Percentiles rank a stretch among this genome's conserved stretches.
phyloP scores from a whole-genome alignment of 1,140 invertebrate genomes.

The Drosophila biarmipes region DNA sequence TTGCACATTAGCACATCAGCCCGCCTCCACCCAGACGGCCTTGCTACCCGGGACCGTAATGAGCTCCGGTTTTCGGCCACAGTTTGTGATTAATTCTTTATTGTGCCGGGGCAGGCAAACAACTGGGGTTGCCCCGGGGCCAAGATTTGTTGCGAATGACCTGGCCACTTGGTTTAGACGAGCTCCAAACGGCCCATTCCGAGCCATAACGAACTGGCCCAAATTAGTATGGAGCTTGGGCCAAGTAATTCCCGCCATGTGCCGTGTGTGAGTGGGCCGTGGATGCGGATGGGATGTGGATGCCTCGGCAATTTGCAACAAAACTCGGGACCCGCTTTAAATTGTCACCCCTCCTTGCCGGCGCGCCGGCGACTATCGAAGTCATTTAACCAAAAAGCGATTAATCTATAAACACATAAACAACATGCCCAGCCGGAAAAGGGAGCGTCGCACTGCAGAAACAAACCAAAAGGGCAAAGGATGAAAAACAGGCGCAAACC shows the following conservation, averaged over 20 bases:
- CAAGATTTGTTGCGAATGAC: constrained; percentile 17
- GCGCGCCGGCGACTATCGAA: constrained; percentile 56
- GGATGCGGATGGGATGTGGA: neutral
- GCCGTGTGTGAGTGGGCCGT: neutral
- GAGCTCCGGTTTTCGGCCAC: constrained; percentile 25
- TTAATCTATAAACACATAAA: constrained; percentile 84
- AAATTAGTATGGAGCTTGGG: constrained; percentile 12
- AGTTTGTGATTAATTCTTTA: constrained; percentile 78
- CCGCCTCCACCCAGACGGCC: constrained; percentile 18
- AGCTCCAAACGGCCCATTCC: constrained; percentile 7
- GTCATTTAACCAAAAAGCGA: constrained; percentile 83
- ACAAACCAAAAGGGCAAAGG: neutral
- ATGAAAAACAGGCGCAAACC: constrained; percentile 36
- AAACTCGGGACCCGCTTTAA: constrained; percentile 37
- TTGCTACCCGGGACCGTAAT: constrained; percentile 13
- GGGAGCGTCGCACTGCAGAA: neutral
- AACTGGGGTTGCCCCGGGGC: constrained; percentile 29
- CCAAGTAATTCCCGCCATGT: constrained; percentile 13
- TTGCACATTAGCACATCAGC: constrained; percentile 81
- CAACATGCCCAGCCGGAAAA: constrained; percentile 61
- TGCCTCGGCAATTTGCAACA: constrained; percentile 50
- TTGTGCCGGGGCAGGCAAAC: constrained; percentile 41
- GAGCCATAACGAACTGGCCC: constrained; percentile 14
- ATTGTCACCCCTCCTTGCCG: neutral
- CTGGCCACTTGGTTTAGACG: constrained; percentile 5